These are phyloP conservation scores for Lophius piscatorius DNA, from an alignment of 2,113 vertebrate species.

Conservation along the genomic window DNA sequence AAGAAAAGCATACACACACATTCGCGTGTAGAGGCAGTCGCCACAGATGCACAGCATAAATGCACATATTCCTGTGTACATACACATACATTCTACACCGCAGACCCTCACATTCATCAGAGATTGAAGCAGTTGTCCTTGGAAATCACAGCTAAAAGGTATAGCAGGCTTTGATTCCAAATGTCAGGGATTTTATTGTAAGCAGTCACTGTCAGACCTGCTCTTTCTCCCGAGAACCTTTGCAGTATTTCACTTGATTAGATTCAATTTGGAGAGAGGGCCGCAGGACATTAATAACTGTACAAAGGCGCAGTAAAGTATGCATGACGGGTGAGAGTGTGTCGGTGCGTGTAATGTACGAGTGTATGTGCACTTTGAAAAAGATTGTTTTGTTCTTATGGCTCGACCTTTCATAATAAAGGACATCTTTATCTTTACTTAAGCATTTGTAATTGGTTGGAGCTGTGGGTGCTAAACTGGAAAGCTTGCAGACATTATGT, in stretches of 20 bases:
- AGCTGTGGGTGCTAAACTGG: slow-evolving; percentile 41
- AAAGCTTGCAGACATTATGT: slow-evolving; percentile 42
- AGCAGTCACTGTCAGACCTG: slow-evolving; percentile 66
- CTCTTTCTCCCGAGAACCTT: slow-evolving; percentile 63
- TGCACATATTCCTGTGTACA: too few relatives aligned
- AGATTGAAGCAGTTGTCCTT: slow-evolving; percentile 46
- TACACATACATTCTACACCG: neutral
- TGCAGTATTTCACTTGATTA: slow-evolving; percentile 76
- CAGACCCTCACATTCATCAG: slow-evolving; percentile 44
- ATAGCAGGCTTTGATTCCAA: slow-evolving; percentile 67
- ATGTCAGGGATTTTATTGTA: slow-evolving; percentile 73
- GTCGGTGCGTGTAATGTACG: slow-evolving; percentile 44
- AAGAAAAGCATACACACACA: slow-evolving; percentile 42
- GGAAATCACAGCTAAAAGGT: slow-evolving; percentile 64
- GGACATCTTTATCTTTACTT: slow-evolving; percentile 49
- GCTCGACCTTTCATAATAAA: slow-evolving; percentile 65
- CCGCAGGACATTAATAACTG: slow-evolving; percentile 68
- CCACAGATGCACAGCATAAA: slow-evolving; percentile 16
- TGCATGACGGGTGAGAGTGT: slow-evolving; percentile 34
- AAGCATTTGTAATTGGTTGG: slow-evolving; percentile 67
- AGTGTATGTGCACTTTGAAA: slow-evolving; percentile 43
- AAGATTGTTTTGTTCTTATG: slow-evolving; percentile 59
- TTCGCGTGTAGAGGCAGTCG: neutral
- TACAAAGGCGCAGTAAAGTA: slow-evolving; percentile 56
- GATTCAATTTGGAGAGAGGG: slow-evolving; percentile 69